Evolutionary conservation across 2,888 invertebrate species (phyloP).

Genomic region (Phanerotoma sp.): DNA sequence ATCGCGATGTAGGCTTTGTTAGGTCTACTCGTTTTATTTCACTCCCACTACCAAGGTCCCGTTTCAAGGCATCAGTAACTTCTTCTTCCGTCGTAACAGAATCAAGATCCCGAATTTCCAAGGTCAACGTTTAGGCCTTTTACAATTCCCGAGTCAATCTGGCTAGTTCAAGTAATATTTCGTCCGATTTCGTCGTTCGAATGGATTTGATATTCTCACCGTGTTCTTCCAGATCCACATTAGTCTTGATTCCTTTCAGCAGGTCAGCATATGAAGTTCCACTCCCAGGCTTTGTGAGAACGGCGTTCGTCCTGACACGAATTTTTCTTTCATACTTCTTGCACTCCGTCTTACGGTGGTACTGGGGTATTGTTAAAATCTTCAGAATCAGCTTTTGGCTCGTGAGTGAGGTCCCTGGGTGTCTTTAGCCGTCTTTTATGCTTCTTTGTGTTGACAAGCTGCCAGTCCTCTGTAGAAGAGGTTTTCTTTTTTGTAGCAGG

Average conservation of each 20-base stretch:
- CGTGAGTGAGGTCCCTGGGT: too few relatives aligned
- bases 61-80: neutral
- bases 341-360: too few relatives aligned
- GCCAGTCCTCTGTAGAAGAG: too few relatives aligned
- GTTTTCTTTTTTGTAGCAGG: too few relatives aligned
- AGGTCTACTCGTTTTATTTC: slow-evolving; percentile 17
- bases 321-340: neutral
- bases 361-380: too few relatives aligned
- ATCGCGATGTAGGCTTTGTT: slow-evolving; percentile 13
- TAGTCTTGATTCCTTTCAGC: neutral
- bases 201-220: neutral
- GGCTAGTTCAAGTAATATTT: neutral
- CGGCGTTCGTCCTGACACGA: neutral
- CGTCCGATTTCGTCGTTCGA: neutral
- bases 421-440: too few relatives aligned
- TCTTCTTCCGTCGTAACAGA: neutral
- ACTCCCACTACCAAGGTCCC: neutral
- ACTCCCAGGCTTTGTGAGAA: neutral
- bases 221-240: neutral
- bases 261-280: neutral
- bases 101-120: slow-evolving; percentile 19
- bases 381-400: too few relatives aligned
- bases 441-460: too few relatives aligned
- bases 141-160: slow-evolving; percentile 9
- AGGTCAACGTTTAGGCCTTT: slow-evolving; percentile 1